These are phyloP conservation scores for Peromyscus eremicus DNA, from an alignment of 2,797 vertebrate species.

Conservation along the genomic window DNA sequence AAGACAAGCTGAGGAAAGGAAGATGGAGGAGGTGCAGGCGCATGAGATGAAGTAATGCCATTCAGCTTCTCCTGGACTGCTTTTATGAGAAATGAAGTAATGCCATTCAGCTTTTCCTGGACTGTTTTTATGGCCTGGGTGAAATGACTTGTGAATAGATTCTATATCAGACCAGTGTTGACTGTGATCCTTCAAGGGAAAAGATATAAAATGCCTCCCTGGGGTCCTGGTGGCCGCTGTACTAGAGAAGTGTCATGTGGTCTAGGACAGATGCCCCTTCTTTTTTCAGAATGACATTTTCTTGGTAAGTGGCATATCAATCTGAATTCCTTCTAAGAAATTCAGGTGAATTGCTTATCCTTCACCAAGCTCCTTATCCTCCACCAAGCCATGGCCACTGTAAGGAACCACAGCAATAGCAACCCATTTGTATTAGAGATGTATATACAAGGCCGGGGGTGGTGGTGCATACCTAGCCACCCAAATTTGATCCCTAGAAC, in stretches of 20 bases:
- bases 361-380: neutral
- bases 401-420: neutral
- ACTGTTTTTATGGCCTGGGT: neutral
- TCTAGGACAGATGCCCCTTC: neutral
- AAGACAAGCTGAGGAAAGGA: neutral
- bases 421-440: neutral
- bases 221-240: neutral
- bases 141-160: neutral
- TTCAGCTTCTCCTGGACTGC: neutral
- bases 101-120: neutral
- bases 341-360: neutral
- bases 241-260: neutral
- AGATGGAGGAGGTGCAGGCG: neutral
- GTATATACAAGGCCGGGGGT: neutral
- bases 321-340: slow-evolving; percentile 52
- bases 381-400: neutral
- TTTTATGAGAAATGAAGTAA: neutral
- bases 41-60: neutral
- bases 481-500: neutral
- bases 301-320: neutral
- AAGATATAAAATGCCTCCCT: neutral
- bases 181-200: neutral
- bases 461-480: neutral
- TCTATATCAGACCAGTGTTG: neutral
- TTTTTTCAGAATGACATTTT: slow-evolving; percentile 49